Evolutionary conservation across 2,113 vertebrate genomes (phyloP), one percentile per base, ranked within the genome.

Genomic region (Cinclus mexicanus): DNA sequence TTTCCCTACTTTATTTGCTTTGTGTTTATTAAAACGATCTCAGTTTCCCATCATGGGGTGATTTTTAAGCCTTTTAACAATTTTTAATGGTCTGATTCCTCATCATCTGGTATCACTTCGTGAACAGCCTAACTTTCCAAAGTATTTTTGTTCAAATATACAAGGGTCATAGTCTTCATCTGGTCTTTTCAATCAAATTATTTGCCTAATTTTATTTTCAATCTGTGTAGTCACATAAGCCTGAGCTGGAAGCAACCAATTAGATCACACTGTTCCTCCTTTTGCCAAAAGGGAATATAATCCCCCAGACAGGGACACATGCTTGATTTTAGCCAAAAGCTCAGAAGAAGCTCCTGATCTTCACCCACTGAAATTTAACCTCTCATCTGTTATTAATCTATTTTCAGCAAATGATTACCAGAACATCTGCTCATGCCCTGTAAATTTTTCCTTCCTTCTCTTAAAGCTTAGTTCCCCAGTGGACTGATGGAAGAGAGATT

Each of bases 351-450:
- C 67, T 93, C 82, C 70, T 76, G 67, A 90, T 89, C 63, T 67
- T 95, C 69, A 90, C 60, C 41, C 72, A 56, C 60, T 95, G 95
- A 93, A 89, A 95, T 94, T 63, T 69, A 90, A 95, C 83, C 53
- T 91, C 87, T 97, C 87, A 94, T 95, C 90, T 95, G 89, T 82
- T 94, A 64, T 87, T 95, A 94, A 91, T 94, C 49, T 31, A 25
- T 93, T 91, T 95, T 87, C 89, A 90, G 60, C 29, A 83, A 37
- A 94, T 95, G 75, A 93, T 94, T 93, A 87, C 89, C 75, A 80
- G 81, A 94, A 87, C 74, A 96, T 93, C 90, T 97, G 90, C 85
- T 95, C 14, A 63, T 74, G 87, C 74, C 90, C 87, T 77, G 91
- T 91, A 87, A 87, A 80, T 57, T 95, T 92, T 94, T 94, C 68